These are phyloP conservation scores for Hyposoter didymator DNA, from an alignment of 2,888 invertebrate genomes.

Conservation along the genomic window DNA sequence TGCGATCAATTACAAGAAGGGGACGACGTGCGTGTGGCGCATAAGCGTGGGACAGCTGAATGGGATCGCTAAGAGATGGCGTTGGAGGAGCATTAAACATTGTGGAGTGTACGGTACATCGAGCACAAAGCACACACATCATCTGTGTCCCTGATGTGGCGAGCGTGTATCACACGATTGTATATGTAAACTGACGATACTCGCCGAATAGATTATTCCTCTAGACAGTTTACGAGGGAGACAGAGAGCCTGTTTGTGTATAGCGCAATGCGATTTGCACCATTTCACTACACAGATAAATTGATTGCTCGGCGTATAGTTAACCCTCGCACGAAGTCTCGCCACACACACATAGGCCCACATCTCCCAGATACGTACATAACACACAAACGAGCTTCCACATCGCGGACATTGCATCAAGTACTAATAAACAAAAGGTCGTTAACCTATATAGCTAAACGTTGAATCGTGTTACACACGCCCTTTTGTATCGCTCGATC, in stretches of 20 bases:
- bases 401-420: background rate
- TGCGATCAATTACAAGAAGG: slow-evolving; percentile 52
- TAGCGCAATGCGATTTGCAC: slow-evolving; percentile 52
- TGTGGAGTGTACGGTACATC: background rate
- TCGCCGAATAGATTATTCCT: slow-evolving; percentile 66
- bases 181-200: slow-evolving; percentile 55
- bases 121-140: slow-evolving; percentile 42
- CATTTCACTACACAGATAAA: slow-evolving; percentile 62
- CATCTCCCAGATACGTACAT: background rate
- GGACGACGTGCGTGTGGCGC: slow-evolving; percentile 23
- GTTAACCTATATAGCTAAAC: background rate
- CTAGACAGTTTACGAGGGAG: slow-evolving; percentile 65
- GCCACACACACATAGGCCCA: background rate
- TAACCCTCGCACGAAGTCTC: background rate
- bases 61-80: slow-evolving; percentile 32
- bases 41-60: slow-evolving; percentile 23
- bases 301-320: slow-evolving; percentile 58
- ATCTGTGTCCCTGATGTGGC: slow-evolving; percentile 30
- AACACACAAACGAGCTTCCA: background rate
- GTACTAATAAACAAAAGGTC: slow-evolving; percentile 23
- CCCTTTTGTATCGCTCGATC: slow-evolving; percentile 1
- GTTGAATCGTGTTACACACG: background rate
- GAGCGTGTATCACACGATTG: slow-evolving; percentile 47
- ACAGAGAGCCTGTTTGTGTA: slow-evolving; percentile 24
- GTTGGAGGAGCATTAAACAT: slow-evolving; percentile 56